phyloP scores from a whole-genome alignment of 2,797 vertebrate species.

The Hemitrygon akajei region DNA sequence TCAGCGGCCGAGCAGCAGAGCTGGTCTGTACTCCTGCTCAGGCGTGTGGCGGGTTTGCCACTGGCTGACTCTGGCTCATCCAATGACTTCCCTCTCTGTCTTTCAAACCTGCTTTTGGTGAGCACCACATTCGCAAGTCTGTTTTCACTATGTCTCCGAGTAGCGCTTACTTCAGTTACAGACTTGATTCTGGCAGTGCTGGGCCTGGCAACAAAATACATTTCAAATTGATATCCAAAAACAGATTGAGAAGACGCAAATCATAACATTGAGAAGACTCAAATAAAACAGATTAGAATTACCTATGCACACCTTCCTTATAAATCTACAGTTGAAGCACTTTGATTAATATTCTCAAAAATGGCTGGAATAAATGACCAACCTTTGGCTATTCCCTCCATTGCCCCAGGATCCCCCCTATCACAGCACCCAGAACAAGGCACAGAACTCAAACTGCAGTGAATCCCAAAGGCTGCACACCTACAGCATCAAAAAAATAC shows the following conservation, averaged over 20 bases:
- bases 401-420: not conserved
- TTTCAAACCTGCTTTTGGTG: not conserved
- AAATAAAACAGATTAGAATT: not conserved
- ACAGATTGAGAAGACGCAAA: not conserved
- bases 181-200: not conserved
- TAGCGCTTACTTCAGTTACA: not conserved
- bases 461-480: not conserved
- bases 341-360: not conserved
- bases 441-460: not conserved
- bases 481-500: not conserved
- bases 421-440: not conserved
- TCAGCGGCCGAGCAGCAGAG: slow-evolving; percentile 51
- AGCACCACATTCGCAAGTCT: too few relatives aligned
- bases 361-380: not conserved
- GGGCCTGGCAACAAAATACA: not conserved
- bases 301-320: not conserved
- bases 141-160: not conserved
- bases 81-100: slow-evolving; percentile 62
- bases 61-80: slow-evolving; percentile 58
- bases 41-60: slow-evolving; percentile 44
- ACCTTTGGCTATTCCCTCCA: not conserved
- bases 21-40: slow-evolving; percentile 69
- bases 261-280: not conserved
- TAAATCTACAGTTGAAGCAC: not conserved
- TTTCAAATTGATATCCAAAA: not conserved